Percentiles rank a stretch among this genome's conserved stretches.
These are phyloP conservation scores for Tretioscincus oriximinensis DNA, from an alignment of 2,113 vertebrate genomes.

Conservation along the genomic window DNA sequence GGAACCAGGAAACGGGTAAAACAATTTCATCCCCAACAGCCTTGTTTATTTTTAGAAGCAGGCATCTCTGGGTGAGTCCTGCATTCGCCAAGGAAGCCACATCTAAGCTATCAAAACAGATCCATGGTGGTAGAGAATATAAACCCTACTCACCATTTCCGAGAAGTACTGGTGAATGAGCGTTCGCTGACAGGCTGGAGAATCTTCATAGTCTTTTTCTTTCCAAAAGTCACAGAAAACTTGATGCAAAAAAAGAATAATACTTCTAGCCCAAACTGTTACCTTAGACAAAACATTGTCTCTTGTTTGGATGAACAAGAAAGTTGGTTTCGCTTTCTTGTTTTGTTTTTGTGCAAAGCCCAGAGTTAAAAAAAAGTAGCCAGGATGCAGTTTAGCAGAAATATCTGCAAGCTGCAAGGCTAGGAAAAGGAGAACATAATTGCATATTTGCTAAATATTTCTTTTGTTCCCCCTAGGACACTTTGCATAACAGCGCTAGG, in stretches of 20 bases:
- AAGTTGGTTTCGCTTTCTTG: too few relatives aligned
- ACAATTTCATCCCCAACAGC: background rate
- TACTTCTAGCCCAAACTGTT: background rate
- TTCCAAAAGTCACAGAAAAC: slow-evolving; percentile 23
- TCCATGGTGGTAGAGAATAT: rapidly evolving
- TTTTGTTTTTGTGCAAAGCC: too few relatives aligned
- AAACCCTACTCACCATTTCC: slow-evolving; percentile 63
- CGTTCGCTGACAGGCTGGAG: slow-evolving; percentile 21
- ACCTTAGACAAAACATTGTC: background rate
- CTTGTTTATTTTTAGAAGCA: background rate
- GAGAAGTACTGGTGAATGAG: background rate
- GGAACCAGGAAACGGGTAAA: background rate
- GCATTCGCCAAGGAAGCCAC: background rate
- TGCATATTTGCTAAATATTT: background rate
- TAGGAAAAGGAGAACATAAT: background rate
- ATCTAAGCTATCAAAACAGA: background rate
- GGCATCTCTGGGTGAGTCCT: background rate
- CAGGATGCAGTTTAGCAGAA: background rate
- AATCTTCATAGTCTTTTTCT: slow-evolving; percentile 45
- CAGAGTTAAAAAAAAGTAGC: background rate
- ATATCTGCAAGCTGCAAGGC: background rate
- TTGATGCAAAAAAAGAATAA: background rate
- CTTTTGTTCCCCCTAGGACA: background rate
- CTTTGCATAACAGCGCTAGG: background rate
- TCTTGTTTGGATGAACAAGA: too few relatives aligned